A percentile compares a stretch with the other conserved stretches of the same genome.
These are phyloP conservation scores for Platycheirus rosarum DNA, from an alignment of 2,888 invertebrate species.

Conservation along the genomic window DNA sequence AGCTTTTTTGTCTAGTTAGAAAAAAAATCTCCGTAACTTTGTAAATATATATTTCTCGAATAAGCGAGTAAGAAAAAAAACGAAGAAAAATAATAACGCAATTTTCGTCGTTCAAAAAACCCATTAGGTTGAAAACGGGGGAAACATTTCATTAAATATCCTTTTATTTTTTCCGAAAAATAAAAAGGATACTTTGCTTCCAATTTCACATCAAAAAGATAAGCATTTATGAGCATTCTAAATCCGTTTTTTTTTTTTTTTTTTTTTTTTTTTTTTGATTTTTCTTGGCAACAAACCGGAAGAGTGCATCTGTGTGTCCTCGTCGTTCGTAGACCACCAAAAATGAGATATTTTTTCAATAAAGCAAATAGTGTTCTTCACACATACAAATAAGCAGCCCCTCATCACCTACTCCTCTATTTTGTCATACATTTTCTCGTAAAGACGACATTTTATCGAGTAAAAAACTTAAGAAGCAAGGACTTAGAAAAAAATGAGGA, in stretches of 20 bases:
- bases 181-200: conserved; percentile 39
- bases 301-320: conserved; percentile 12
- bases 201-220: conserved; percentile 73
- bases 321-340: conserved; percentile 44
- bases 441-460: conserved; percentile 61
- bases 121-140: conserved; percentile 36
- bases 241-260: conserved; percentile 1
- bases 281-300: conserved; percentile 30
- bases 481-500: neutral
- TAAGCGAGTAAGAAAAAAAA: too few relatives aligned
- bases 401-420: neutral
- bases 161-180: conserved; percentile 5
- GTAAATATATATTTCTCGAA: too few relatives aligned
- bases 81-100: conserved; percentile 50
- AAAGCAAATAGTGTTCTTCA: conserved; percentile 58
- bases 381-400: conserved; percentile 6
- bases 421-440: conserved; percentile 29
- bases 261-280: neutral
- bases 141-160: conserved; percentile 58
- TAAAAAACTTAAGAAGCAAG: conserved; percentile 57
- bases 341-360: conserved; percentile 68
- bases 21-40: conserved; percentile 19
- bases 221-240: conserved; percentile 65
- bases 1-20: conserved; percentile 4
- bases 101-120: conserved; percentile 39